Evolutionary conservation across 2,113 vertebrate species (phyloP).

Genomic region (Syrrhaptes paradoxus): DNA sequence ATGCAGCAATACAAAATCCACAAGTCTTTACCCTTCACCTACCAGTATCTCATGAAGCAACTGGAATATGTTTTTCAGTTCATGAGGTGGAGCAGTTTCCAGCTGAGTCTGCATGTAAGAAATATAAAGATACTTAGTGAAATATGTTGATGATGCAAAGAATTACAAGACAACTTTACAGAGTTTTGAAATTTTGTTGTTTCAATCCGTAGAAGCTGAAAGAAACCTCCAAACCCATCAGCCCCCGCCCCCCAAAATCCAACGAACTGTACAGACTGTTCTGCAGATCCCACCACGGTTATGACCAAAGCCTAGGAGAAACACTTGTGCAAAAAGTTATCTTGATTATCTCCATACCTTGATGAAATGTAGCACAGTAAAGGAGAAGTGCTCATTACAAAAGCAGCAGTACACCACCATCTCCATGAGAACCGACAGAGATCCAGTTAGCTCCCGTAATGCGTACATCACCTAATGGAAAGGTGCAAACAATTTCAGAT

Average conservation of each 20-base stretch:
- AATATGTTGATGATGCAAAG: background rate
- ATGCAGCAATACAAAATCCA: background rate
- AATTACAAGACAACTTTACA: background rate
- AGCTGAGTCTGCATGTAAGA: constrained; percentile 84
- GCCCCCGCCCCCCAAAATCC: background rate
- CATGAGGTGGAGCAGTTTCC: constrained; percentile 94
- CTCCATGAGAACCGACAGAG: constrained; percentile 87
- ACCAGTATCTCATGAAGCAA: constrained; percentile 95
- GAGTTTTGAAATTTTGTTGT: background rate
- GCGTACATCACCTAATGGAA: constrained; percentile 91
- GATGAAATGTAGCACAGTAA: constrained; percentile 89
- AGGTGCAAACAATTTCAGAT: background rate
- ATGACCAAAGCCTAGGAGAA: background rate
- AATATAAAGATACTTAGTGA: background rate
- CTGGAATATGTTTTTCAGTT: constrained; percentile 96
- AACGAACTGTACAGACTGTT: background rate
- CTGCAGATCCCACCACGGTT: background rate
- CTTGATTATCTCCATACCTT: constrained; percentile 80
- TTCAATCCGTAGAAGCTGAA: background rate
- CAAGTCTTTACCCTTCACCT: constrained; percentile 52
- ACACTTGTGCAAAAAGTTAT: background rate
- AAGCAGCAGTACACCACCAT: constrained; percentile 96
- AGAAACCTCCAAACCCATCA: background rate
- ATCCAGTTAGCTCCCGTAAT: constrained; percentile 91
- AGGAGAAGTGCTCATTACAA: constrained; percentile 94